These are phyloP conservation scores for Congeria kusceri DNA, from an alignment of 2,888 invertebrate genomes.

Conservation along the genomic window DNA sequence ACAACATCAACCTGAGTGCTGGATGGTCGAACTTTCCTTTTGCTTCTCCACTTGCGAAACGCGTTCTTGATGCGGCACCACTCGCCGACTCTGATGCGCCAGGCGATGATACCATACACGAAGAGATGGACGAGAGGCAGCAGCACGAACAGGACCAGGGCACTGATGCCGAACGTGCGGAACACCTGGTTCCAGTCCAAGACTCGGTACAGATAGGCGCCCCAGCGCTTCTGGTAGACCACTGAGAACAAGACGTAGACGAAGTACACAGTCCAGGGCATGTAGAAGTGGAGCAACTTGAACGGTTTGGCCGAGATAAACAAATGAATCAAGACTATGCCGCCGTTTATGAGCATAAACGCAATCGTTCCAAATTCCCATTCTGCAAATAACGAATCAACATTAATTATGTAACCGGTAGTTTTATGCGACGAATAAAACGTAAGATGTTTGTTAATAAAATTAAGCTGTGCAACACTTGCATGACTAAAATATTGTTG, in stretches of 20 bases:
- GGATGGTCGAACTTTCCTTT: constrained; percentile 12
- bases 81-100: constrained; percentile 28
- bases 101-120: constrained; percentile 40
- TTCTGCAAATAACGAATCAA: constrained; percentile 25
- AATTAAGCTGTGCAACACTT: too few relatives aligned
- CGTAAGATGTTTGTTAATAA: too few relatives aligned
- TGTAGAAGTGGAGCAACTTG: constrained; percentile 50
- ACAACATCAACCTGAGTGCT: too few relatives aligned
- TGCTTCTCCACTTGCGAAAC: constrained; percentile 28
- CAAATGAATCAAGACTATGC: constrained; percentile 33
- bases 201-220: constrained; percentile 34
- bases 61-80: constrained; percentile 24
- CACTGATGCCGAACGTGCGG: constrained; percentile 14
- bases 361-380: constrained; percentile 40
- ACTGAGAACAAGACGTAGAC: constrained; percentile 29
- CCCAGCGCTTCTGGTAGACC: constrained; percentile 2
- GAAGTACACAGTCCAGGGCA: constrained; percentile 27
- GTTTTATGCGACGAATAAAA: too few relatives aligned
- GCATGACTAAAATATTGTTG: too few relatives aligned
- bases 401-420: too few relatives aligned
- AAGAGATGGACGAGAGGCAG: constrained; percentile 41
- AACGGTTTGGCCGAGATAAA: constrained; percentile 46
- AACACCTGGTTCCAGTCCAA: constrained; percentile 42
- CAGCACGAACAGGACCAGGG: constrained; percentile 19
- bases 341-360: constrained; percentile 24